Percentiles rank a stretch among this genome's conserved stretches.
Conservation (phyloP, 2,888 invertebrate species). For the Folsomia manolachei region DNA sequence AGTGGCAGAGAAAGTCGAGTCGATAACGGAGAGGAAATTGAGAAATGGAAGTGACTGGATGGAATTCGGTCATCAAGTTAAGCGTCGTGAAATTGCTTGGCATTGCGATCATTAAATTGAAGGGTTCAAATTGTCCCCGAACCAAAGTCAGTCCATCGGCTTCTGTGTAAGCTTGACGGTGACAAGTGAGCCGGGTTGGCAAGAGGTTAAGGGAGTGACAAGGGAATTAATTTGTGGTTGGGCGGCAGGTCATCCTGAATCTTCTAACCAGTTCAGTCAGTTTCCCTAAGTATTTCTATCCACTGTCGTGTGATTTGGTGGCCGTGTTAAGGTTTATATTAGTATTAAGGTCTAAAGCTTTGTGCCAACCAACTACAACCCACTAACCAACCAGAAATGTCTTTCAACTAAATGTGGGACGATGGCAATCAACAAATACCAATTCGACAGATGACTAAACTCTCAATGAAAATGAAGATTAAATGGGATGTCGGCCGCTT, state of each 20-base stretch:
- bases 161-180: slow-evolving; percentile 9
- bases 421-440: slow-evolving; percentile 15
- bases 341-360: too few species aligned
- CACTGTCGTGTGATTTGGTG: too few species aligned
- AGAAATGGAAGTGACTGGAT: background rate
- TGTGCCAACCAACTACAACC: too few species aligned
- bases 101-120: slow-evolving; percentile 19
- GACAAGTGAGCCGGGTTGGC: slow-evolving; percentile 22
- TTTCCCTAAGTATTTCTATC: too few species aligned
- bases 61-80: slow-evolving; percentile 15
- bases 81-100: slow-evolving; percentile 16
- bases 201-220: slow-evolving; percentile 30
- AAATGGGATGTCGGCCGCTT: slow-evolving; percentile 1
- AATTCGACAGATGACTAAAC: slow-evolving; percentile 5
- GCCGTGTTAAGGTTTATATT: too few species aligned
- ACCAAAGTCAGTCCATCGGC: background rate
- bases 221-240: slow-evolving; percentile 40
- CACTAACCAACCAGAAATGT: too few species aligned
- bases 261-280: background rate
- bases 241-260: slow-evolving; percentile 16
- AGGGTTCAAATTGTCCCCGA: slow-evolving; percentile 14
- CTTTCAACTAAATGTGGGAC: background rate
- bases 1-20: too few species aligned
- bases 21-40: background rate
- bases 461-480: slow-evolving; percentile 6